Conservation (phyloP, 1,140 invertebrate species). For the Drosophila santomea region DNA sequence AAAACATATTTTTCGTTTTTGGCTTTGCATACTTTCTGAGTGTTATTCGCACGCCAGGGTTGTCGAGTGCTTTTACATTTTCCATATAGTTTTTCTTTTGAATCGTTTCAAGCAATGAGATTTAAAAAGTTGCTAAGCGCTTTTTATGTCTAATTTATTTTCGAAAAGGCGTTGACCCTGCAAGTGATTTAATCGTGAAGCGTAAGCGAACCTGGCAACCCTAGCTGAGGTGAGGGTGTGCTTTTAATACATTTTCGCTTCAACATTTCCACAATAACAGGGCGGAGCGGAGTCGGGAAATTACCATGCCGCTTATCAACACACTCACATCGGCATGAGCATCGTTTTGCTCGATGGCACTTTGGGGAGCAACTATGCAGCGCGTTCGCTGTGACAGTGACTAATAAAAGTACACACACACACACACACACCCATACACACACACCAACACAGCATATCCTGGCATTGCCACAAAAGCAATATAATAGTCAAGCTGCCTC, state of each 20-base stretch:
- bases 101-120: too few relatives aligned
- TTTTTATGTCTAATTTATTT: too few relatives aligned
- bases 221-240: constrained; percentile 37
- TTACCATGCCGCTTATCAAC: constrained; percentile 69
- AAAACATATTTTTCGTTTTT: constrained; percentile 59
- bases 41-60: constrained; percentile 12
- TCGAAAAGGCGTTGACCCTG: neutral
- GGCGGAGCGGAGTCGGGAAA: constrained; percentile 16
- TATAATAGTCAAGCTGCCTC: constrained; percentile 72
- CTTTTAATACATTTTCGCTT: constrained; percentile 71
- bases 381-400: constrained; percentile 61
- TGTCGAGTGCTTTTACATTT: constrained; percentile 3
- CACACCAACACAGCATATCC: neutral
- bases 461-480: constrained; percentile 62
- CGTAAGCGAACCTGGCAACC: constrained; percentile 7
- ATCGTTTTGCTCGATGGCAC: constrained; percentile 75
- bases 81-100: too few relatives aligned
- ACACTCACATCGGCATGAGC: constrained; percentile 56
- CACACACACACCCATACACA: neutral
- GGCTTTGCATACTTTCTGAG: constrained; percentile 45
- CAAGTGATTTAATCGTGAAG: neutral
- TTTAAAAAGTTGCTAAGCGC: too few relatives aligned
- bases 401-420: constrained; percentile 69
- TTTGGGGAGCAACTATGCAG: constrained; percentile 77
- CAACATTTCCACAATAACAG: constrained; percentile 57